phyloP scores from a whole-genome alignment of 2,113 vertebrate genomes.

The Chaenogobius annularis region DNA sequence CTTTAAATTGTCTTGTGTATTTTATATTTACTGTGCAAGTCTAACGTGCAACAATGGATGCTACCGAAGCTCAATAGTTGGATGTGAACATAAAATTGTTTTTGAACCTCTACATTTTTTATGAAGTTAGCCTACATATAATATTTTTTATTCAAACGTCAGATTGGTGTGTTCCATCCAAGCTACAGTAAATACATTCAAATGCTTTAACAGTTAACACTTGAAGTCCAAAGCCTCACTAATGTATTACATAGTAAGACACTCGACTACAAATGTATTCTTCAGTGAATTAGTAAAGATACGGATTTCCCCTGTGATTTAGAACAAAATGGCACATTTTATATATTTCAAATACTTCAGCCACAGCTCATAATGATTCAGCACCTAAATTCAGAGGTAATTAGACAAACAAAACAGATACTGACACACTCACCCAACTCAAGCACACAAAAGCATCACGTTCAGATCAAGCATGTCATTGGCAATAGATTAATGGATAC shows the following conservation, averaged over 20 bases:
- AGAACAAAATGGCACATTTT: neutral
- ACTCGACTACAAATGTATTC: neutral
- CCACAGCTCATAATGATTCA: slow-evolving; percentile 42
- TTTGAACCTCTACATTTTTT: neutral
- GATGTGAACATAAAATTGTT: neutral
- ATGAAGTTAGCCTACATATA: neutral
- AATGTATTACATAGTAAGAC: neutral
- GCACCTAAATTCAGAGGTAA: slow-evolving; percentile 62
- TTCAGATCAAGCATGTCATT: slow-evolving; percentile 45
- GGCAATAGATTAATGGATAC: slow-evolving; percentile 39
- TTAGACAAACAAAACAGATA: slow-evolving; percentile 19
- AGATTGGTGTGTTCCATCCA: slow-evolving; percentile 1
- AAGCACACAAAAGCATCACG: slow-evolving; percentile 26
- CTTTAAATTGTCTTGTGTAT: neutral
- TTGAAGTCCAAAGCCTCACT: neutral
- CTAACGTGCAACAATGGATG: neutral
- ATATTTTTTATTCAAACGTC: neutral
- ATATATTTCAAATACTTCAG: slow-evolving; percentile 27
- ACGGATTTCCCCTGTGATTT: neutral
- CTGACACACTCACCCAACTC: slow-evolving; percentile 18
- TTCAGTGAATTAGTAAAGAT: slow-evolving; percentile 5
- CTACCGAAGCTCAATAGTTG: neutral
- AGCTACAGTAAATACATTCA: slow-evolving; percentile 45
- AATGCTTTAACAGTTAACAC: slow-evolving; percentile 11
- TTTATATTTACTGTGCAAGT: neutral